These are phyloP conservation scores for Phalera bucephala DNA, from an alignment of 2,888 invertebrate species.

Conservation along the genomic window DNA sequence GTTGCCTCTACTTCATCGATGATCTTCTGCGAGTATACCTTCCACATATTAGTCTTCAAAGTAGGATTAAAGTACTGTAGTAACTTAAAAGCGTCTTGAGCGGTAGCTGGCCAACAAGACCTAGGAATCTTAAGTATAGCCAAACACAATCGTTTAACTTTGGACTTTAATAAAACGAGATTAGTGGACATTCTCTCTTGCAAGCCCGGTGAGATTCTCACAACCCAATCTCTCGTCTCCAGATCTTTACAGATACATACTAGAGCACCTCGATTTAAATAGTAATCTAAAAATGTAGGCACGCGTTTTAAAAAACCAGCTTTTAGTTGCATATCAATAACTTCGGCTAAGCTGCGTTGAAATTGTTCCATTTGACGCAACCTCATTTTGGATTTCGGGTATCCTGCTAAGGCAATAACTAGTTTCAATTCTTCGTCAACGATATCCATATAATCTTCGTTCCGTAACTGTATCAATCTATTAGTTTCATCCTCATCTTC, in stretches of 20 bases:
- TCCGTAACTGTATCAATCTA: conserved; percentile 59
- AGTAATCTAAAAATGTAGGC: conserved; percentile 66
- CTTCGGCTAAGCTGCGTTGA: conserved; percentile 54
- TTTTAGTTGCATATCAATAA: conserved; percentile 69
- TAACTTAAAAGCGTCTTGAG: conserved; percentile 64
- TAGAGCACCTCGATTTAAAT: conserved; percentile 67
- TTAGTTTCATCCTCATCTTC: conserved; percentile 67
- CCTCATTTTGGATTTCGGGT: conserved; percentile 67
- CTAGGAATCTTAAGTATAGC: conserved; percentile 63
- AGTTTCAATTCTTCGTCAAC: conserved; percentile 64
- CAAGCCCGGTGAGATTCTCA: conserved; percentile 62
- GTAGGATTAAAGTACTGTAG: conserved; percentile 72
- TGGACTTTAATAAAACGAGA: conserved; percentile 58
- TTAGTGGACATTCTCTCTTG: conserved; percentile 66
- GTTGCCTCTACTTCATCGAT: conserved; percentile 53
- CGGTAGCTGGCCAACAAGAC: conserved; percentile 60
- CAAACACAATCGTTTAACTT: conserved; percentile 64
- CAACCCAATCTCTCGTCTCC: conserved; percentile 68
- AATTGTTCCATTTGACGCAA: conserved; percentile 63
- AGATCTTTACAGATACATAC: conserved; percentile 68
- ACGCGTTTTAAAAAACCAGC: conserved; percentile 55
- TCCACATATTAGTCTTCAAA: conserved; percentile 60
- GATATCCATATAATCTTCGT: conserved; percentile 61
- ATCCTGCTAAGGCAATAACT: conserved; percentile 62
- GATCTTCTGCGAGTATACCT: conserved; percentile 60